These are phyloP conservation scores for Teleopsis dalmanni DNA, from an alignment of 1,140 invertebrate genomes.

Conservation along the genomic window DNA sequence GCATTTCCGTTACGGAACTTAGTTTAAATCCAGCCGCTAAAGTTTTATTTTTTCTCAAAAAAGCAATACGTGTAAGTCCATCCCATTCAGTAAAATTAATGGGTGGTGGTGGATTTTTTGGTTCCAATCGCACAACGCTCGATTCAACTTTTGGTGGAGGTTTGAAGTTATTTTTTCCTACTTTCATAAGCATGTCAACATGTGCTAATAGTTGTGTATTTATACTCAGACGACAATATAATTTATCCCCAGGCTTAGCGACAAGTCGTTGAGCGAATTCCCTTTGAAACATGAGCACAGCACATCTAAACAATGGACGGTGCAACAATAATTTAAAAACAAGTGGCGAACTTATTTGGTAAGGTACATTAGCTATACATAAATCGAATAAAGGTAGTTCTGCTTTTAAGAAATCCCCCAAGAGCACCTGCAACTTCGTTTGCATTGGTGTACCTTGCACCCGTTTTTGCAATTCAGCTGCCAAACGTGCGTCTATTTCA, in stretches of 20 bases:
- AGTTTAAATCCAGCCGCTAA: conserved; percentile 79
- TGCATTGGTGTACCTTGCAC: conserved; percentile 83
- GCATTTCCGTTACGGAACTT: conserved; percentile 66
- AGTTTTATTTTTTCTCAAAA: conserved; percentile 94
- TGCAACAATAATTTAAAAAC: conserved; percentile 96
- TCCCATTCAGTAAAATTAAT: conserved; percentile 99
- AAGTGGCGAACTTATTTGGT: conserved; percentile 97
- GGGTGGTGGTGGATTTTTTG: conserved; percentile 89
- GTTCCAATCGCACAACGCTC: conserved; percentile 95
- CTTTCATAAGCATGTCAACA: conserved; percentile 97
- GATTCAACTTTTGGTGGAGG: conserved; percentile 99
- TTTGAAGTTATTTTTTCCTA: conserved; percentile 94
- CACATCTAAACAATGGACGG: conserved; percentile 79
- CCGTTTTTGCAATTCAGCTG: conserved; percentile 96
- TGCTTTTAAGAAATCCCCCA: conserved; percentile 92
- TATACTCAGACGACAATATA: conserved; percentile 93
- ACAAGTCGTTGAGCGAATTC: conserved; percentile 97
- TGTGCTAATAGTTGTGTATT: conserved; percentile 93
- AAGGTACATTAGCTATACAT: conserved; percentile 99
- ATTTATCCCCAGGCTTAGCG: conserved; percentile 94
- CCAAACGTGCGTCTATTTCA: conserved; percentile 93
- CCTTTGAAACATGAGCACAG: conserved; percentile 97
- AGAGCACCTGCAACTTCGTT: conserved; percentile 83
- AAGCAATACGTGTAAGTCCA: conserved; percentile 88
- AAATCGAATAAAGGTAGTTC: conserved; percentile 97